Percentiles rank a stretch among this genome's conserved stretches.
Conservation (phyloP, 2,113 vertebrate genomes). For the Dipodomys merriami region DNA sequence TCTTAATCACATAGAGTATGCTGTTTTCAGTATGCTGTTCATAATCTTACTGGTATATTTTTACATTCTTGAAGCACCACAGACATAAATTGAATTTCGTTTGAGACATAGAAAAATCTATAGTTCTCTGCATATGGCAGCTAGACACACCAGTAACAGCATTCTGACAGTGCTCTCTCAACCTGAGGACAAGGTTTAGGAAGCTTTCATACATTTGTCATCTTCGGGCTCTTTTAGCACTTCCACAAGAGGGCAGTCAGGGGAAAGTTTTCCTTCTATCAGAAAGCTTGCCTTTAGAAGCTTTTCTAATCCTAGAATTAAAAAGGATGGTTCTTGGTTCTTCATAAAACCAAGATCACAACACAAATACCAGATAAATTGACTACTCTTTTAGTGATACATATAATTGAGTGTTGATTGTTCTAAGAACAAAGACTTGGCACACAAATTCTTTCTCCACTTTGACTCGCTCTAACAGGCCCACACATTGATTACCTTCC, state of each 20-base stretch:
- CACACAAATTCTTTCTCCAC: background rate
- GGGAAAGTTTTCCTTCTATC: slow-evolving; percentile 70
- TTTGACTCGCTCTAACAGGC: background rate
- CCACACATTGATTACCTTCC: background rate
- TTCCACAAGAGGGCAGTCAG: slow-evolving; percentile 81
- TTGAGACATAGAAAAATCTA: background rate
- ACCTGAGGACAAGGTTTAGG: background rate
- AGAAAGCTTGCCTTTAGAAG: slow-evolving; percentile 48
- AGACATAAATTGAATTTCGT: slow-evolving; percentile 33
- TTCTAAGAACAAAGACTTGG: slow-evolving; percentile 44
- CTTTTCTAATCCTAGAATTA: slow-evolving; percentile 34
- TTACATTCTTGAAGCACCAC: background rate
- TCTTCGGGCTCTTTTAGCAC: slow-evolving; percentile 68
- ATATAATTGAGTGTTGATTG: background rate
- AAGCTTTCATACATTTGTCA: background rate
- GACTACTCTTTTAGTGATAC: background rate
- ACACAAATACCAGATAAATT: slow-evolving; percentile 36
- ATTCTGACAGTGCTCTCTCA: background rate
- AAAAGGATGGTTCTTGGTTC: slow-evolving; percentile 48
- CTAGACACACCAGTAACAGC: background rate
- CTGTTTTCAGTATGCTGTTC: background rate
- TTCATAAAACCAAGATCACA: slow-evolving; percentile 45
- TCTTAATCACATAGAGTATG: background rate
- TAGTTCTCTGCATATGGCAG: slow-evolving; percentile 4
- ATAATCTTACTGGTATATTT: background rate